phyloP scores from a whole-genome alignment of 1,140 invertebrate genomes.

The Oncopodura yosiiana region DNA sequence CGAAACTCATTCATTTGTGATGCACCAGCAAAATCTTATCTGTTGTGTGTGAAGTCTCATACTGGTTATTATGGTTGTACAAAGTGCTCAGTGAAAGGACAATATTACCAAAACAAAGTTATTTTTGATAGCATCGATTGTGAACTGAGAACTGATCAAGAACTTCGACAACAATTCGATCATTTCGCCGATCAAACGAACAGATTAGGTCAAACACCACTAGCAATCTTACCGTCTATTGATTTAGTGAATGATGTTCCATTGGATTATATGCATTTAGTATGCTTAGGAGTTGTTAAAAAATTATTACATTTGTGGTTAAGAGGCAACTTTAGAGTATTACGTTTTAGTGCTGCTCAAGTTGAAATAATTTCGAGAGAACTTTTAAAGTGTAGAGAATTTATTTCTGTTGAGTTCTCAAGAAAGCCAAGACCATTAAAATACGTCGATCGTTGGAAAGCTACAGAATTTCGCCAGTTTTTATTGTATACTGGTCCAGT shows the following conservation, averaged over 20 bases:
- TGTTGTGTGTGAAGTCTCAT: constrained; percentile 38
- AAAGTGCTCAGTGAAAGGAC: constrained; percentile 37
- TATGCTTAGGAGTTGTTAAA: constrained; percentile 37
- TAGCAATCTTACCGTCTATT: constrained; percentile 7
- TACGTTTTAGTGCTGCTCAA: background rate
- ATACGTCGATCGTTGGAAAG: constrained; percentile 42
- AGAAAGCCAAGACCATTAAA: constrained; percentile 39
- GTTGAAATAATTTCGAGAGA: constrained; percentile 14
- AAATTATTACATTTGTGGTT: constrained; percentile 38
- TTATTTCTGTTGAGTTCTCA: constrained; percentile 39
- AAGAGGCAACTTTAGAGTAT: background rate
- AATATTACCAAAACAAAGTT: constrained; percentile 27
- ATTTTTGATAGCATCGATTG: constrained; percentile 32
- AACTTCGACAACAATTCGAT: constrained; percentile 28
- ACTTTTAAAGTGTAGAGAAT: background rate
- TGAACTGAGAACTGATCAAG: constrained; percentile 34
- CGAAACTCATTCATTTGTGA: constrained; percentile 39
- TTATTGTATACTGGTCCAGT: constrained; percentile 42
- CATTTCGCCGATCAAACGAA: no score
- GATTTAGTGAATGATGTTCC: constrained; percentile 20
- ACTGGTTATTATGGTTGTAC: constrained; percentile 39
- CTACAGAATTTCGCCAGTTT: constrained; percentile 43
- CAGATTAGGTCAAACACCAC: background rate
- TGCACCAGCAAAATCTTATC: constrained; percentile 40
- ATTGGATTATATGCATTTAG: constrained; percentile 38